Evolutionary conservation across 1,140 invertebrate species (phyloP).

Genomic region (Drosophila arizonae): DNA sequence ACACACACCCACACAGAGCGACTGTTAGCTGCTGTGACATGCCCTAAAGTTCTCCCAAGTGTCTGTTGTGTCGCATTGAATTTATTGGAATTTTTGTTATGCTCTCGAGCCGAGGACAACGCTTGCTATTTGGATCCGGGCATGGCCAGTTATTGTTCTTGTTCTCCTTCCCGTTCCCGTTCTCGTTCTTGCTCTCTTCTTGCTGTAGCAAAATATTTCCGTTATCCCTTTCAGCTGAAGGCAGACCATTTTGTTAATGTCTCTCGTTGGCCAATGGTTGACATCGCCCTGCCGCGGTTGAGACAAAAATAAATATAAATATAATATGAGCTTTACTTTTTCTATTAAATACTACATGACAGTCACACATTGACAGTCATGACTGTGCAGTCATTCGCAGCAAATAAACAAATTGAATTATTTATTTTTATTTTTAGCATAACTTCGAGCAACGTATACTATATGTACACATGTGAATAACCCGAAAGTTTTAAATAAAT

Average conservation of each 20-base stretch:
- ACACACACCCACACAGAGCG: background rate
- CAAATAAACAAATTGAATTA: constrained; percentile 64
- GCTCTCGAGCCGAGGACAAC: constrained; percentile 48
- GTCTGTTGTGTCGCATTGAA: constrained; percentile 80
- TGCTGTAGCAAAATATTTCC: constrained; percentile 50
- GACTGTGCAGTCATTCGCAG: constrained; percentile 60
- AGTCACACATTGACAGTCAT: background rate
- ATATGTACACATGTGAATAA: no score
- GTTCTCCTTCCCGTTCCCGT: constrained; percentile 2
- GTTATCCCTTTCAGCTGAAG: constrained; percentile 44
- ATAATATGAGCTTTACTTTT: constrained; percentile 67
- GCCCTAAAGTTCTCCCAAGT: constrained; percentile 77
- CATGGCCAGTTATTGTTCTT: constrained; percentile 32
- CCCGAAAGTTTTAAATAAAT: background rate
- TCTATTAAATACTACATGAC: constrained; percentile 43
- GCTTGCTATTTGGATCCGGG: constrained; percentile 26
- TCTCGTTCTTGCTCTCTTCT: background rate
- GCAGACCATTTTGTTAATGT: constrained; percentile 73
- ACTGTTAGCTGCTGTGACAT: constrained; percentile 61
- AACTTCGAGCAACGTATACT: background rate
- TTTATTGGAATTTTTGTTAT: constrained; percentile 79
- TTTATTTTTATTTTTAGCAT: constrained; percentile 42
- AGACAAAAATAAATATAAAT: constrained; percentile 50
- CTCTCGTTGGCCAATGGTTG: constrained; percentile 60
- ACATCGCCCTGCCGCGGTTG: constrained; percentile 58